Evolutionary conservation across 2,797 vertebrate genomes (phyloP).

Genomic region (Cirrhinus molitorella): DNA sequence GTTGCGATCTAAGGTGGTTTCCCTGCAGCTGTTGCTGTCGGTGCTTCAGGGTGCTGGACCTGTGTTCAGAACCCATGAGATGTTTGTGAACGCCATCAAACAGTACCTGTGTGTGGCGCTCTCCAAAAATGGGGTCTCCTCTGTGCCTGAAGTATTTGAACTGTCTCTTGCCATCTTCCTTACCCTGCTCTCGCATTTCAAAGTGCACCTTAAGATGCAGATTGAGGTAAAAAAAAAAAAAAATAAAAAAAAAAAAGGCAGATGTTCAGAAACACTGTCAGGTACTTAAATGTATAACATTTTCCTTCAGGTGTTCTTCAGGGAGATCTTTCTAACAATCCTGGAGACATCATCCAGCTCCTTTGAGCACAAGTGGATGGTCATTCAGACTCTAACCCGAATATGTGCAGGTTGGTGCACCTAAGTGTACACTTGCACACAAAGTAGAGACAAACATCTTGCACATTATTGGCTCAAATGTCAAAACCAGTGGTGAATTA

Average conservation of each 20-base stretch:
- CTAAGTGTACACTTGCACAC: not conserved
- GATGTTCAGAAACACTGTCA: not conserved
- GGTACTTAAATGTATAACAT: not conserved
- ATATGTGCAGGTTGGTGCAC: conserved; percentile 91
- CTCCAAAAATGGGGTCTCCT: conserved; percentile 96
- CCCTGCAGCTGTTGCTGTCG: conserved; percentile 92
- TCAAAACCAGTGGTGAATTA: not conserved
- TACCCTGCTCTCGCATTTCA: conserved; percentile 95
- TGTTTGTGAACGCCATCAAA: conserved; percentile 98
- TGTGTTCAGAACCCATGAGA: conserved; percentile 94
- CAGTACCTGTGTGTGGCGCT: conserved; percentile 97
- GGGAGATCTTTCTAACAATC: conserved; percentile 97
- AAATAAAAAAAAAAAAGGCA: no score
- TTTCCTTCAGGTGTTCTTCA: conserved; percentile 90
- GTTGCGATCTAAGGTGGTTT: conserved; percentile 94
- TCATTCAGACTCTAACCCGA: conserved; percentile 96
- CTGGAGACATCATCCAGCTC: conserved; percentile 96
- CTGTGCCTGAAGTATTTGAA: conserved; percentile 96
- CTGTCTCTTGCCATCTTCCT: conserved; percentile 97
- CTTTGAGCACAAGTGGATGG: conserved; percentile 99
- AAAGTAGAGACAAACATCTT: not conserved
- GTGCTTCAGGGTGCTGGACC: conserved; percentile 94
- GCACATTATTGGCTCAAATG: not conserved
- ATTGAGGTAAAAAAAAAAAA: conserved; percentile 86
- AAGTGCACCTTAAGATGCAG: conserved; percentile 98